Conservation (phyloP, 2,113 vertebrate genomes). For the Callaeas wilsoni region DNA sequence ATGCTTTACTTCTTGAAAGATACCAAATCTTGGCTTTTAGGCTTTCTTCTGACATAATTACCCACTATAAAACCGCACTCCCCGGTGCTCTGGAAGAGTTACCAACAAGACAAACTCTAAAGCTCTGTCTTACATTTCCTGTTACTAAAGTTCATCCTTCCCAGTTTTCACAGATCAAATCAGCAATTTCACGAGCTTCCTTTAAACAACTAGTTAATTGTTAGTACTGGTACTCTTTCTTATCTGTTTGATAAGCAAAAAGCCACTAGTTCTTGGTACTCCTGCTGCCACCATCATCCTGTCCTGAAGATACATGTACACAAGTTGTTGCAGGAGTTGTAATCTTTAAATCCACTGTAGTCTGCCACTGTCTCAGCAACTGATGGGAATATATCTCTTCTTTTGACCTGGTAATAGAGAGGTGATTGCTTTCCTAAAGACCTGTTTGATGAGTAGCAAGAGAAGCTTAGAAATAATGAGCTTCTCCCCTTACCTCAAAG, state of each 20-base stretch:
- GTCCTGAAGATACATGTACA: rapidly evolving
- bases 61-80: neutral
- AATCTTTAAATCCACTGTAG: neutral
- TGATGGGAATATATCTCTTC: neutral
- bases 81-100: neutral
- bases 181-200: neutral
- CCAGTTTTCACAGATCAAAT: neutral
- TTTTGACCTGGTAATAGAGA: neutral
- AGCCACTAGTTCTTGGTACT: neutral
- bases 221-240: neutral
- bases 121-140: neutral
- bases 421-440: neutral
- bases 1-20: neutral
- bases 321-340: neutral
- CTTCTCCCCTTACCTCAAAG: neutral
- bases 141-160: neutral
- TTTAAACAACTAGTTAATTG: neutral
- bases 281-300: neutral
- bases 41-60: neutral
- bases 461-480: neutral
- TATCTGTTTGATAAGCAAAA: neutral
- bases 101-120: neutral
- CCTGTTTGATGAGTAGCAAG: neutral
- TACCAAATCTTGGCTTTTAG: neutral
- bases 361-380: neutral